phyloP scores from a whole-genome alignment of 2,797 vertebrate genomes.

The Rhincodon typus region DNA sequence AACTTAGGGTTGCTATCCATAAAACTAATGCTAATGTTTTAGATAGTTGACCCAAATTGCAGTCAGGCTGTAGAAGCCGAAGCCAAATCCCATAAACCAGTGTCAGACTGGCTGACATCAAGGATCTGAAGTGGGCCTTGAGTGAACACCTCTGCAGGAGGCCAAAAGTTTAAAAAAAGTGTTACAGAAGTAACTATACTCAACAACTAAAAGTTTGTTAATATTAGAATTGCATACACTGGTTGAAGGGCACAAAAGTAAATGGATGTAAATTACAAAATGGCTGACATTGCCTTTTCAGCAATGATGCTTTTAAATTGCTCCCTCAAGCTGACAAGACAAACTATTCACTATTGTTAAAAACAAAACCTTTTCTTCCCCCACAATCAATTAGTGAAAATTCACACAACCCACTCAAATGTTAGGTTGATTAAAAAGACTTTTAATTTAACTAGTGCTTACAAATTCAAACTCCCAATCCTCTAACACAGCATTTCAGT shows the following conservation, averaged over 20 bases:
- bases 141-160: background rate
- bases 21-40: background rate
- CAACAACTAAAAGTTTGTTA: no score
- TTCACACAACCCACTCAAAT: slow-evolving; percentile 1
- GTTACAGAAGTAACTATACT: background rate
- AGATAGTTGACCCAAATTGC: background rate
- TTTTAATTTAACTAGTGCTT: slow-evolving; percentile 24
- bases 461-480: background rate
- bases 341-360: no score
- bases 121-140: background rate
- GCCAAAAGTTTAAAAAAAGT: background rate
- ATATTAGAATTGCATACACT: no score
- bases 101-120: background rate
- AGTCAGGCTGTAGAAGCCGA: background rate
- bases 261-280: no score
- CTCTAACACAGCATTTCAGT: background rate
- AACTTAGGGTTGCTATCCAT: background rate
- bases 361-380: no score
- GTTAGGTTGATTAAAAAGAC: background rate
- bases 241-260: no score
- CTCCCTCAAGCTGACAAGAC: background rate
- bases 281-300: no score
- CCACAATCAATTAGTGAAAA: background rate
- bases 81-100: background rate
- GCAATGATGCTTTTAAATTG: no score